phyloP scores from a whole-genome alignment of 2,888 invertebrate species.

The Podabrus alpinus region DNA sequence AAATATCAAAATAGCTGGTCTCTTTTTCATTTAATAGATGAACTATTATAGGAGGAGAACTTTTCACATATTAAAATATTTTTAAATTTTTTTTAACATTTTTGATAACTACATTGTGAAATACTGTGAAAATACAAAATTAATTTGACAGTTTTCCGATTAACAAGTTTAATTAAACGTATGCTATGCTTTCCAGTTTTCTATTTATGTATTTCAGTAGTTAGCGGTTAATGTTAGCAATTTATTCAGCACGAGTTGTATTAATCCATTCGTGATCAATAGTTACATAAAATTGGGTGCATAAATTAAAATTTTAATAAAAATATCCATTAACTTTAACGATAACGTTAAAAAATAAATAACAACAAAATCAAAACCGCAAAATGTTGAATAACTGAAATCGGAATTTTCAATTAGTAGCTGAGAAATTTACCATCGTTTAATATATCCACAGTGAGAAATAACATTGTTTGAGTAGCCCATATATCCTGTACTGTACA shows the following conservation, averaged over 20 bases:
- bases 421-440: neutral
- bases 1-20: slow-evolving; percentile 25
- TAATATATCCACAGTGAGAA: neutral
- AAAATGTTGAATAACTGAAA: neutral
- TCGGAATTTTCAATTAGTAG: neutral
- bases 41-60: neutral
- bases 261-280: neutral
- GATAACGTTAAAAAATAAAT: neutral
- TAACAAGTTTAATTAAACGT: neutral
- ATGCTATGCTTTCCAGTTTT: neutral
- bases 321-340: neutral
- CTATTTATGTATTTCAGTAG: neutral
- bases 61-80: neutral
- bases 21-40: slow-evolving; percentile 23
- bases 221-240: neutral
- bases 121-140: neutral
- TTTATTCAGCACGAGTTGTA: neutral
- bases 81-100: neutral
- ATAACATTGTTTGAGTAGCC: neutral
- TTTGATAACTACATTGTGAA: neutral
- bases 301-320: neutral
- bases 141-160: neutral
- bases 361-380: neutral
- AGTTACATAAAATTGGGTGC: neutral
- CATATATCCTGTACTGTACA: neutral